phyloP scores from a whole-genome alignment of 2,113 vertebrate species.

The Datnioides undecimradiatus region DNA sequence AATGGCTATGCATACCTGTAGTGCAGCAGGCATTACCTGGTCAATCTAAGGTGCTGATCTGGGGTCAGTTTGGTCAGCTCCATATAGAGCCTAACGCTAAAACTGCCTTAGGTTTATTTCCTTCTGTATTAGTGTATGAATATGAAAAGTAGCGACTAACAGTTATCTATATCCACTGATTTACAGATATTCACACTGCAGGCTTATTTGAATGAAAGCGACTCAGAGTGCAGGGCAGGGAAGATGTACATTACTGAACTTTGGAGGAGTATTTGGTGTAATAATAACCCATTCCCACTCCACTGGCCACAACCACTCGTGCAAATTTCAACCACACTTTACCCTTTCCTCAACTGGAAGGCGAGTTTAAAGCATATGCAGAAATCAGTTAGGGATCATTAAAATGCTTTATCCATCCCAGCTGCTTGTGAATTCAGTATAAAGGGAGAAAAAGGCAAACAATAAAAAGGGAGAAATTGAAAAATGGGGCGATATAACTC shows the following conservation, averaged over 20 bases:
- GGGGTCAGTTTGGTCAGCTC: constrained; percentile 36
- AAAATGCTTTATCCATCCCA: constrained; percentile 67
- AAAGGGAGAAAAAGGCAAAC: constrained; percentile 55
- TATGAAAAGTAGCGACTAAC: background rate
- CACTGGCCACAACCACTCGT: constrained; percentile 42
- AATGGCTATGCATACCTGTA: constrained; percentile 38
- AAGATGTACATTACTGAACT: constrained; percentile 25
- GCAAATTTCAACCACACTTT: constrained; percentile 60
- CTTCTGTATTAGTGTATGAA: background rate
- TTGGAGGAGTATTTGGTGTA: constrained; percentile 20
- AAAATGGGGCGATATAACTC: constrained; percentile 74
- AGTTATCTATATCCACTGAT: background rate
- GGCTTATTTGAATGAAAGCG: background rate
- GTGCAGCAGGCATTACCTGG: constrained; percentile 15
- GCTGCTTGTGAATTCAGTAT: constrained; percentile 67
- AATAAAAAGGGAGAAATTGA: constrained; percentile 72
- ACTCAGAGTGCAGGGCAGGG: constrained; percentile 9
- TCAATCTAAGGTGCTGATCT: constrained; percentile 43
- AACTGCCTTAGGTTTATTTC: background rate
- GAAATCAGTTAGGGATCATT: constrained; percentile 69
- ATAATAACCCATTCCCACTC: constrained; percentile 42
- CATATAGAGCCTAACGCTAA: background rate
- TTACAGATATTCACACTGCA: constrained; percentile 5
- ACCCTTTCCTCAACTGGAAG: constrained; percentile 47
- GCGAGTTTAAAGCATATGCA: constrained; percentile 58